These are phyloP conservation scores for Pilophorus perplexus DNA, from an alignment of 2,888 invertebrate species.

Conservation along the genomic window DNA sequence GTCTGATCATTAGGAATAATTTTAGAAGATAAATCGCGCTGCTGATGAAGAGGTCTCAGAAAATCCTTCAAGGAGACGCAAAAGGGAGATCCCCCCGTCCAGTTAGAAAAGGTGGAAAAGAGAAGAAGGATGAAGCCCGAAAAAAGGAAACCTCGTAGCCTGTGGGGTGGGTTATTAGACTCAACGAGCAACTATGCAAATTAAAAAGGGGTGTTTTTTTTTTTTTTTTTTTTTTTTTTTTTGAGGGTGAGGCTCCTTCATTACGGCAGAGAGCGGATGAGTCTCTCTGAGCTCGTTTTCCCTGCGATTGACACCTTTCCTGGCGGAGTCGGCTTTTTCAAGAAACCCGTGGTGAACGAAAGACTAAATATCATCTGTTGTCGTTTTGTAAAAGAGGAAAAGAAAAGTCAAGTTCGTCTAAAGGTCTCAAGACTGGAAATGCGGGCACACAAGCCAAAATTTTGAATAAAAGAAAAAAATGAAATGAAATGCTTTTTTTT, in stretches of 20 bases:
- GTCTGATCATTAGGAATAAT: constrained; percentile 38
- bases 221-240: constrained; percentile 7
- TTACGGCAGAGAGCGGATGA: not conserved
- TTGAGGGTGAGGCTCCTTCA: not conserved
- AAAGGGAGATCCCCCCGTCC: not conserved
- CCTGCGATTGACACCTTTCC: constrained; percentile 27
- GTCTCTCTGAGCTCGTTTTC: not conserved
- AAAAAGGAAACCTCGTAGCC: constrained; percentile 1
- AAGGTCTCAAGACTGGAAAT: too few relatives aligned
- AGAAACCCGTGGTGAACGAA: too few relatives aligned
- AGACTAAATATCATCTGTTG: too few relatives aligned
- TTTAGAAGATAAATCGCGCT: constrained; percentile 33
- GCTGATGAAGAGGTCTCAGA: constrained; percentile 34
- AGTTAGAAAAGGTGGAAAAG: constrained; percentile 6
- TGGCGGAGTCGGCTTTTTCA: too few relatives aligned
- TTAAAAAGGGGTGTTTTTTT: constrained; percentile 11
- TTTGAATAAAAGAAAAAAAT: too few relatives aligned
- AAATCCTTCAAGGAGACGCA: constrained; percentile 6
- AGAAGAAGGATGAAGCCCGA: not conserved
- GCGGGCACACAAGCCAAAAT: too few relatives aligned
- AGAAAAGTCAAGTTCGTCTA: too few relatives aligned
- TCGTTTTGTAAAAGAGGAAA: too few relatives aligned
- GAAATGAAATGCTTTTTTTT: too few relatives aligned
- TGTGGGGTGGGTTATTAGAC: constrained; percentile 27
- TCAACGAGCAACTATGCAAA: constrained; percentile 34